Percentiles rank a stretch among this genome's conserved stretches.
Conservation (phyloP, 2,797 vertebrate species). For the Pipistrellus kuhlii region DNA sequence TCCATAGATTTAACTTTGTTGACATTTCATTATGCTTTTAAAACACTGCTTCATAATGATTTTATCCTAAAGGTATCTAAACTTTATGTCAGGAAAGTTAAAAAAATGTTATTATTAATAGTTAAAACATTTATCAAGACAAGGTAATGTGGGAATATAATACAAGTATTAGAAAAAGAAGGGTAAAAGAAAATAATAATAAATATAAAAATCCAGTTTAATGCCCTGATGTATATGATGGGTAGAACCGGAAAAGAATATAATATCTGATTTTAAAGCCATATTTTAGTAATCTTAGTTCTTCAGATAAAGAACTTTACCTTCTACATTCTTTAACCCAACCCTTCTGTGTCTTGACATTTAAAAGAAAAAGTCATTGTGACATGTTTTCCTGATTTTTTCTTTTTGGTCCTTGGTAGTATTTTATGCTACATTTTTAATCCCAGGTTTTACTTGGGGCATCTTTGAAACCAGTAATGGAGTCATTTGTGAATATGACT, state of each 20-base stretch:
- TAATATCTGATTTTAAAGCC: conserved; percentile 1
- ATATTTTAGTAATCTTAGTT: conserved; percentile 41
- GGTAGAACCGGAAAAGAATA: conserved; percentile 34
- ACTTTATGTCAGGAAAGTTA: conserved; percentile 41
- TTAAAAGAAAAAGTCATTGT: conserved; percentile 57
- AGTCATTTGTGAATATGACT: conserved; percentile 62
- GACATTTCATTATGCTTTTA: conserved; percentile 59
- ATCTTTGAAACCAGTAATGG: conserved; percentile 52
- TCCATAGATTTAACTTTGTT: conserved; percentile 25
- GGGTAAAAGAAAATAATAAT: not conserved
- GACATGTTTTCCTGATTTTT: not conserved
- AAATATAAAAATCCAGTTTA: not conserved
- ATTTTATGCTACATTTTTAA: conserved; percentile 62
- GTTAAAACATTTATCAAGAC: conserved; percentile 24
- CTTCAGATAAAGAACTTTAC: conserved; percentile 36
- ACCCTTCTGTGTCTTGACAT: conserved; percentile 45
- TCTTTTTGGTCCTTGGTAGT: conserved; percentile 1
- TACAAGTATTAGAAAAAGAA: conserved; percentile 25
- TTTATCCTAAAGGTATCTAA: conserved; percentile 21
- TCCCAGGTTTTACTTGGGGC: conserved; percentile 50
- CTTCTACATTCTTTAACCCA: conserved; percentile 58
- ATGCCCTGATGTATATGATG: not conserved
- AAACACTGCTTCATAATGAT: conserved; percentile 20
- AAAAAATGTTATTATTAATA: not conserved
- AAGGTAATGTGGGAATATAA: conserved; percentile 1